These are phyloP conservation scores for Keiferia lycopersicella DNA, from an alignment of 2,888 invertebrate genomes.

Conservation along the genomic window DNA sequence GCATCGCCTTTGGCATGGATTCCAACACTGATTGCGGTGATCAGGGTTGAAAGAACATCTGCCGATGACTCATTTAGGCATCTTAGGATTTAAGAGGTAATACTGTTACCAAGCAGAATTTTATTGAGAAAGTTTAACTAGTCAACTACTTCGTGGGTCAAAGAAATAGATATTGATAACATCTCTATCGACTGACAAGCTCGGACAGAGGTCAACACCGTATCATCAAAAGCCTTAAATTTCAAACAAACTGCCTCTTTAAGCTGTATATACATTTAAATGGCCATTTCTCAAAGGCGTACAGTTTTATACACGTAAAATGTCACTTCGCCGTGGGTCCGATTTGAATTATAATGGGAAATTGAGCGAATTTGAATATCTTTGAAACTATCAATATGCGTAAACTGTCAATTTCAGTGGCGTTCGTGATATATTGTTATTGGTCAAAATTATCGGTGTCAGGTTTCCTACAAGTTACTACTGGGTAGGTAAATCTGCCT, in stretches of 20 bases:
- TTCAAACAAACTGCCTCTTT: conserved; percentile 25
- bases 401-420: conserved; percentile 17
- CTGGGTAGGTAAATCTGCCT: not conserved
- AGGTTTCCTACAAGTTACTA: conserved; percentile 2
- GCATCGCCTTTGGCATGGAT: not conserved
- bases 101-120: not conserved
- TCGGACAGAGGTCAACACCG: conserved; percentile 1
- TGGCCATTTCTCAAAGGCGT: conserved; percentile 13
- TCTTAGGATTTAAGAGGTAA: not conserved
- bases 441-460: conserved; percentile 16
- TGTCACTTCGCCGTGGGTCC: conserved; percentile 28
- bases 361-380: conserved; percentile 22
- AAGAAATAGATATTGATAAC: not conserved
- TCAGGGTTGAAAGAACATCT: not conserved
- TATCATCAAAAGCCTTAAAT: conserved; percentile 10
- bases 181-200: conserved; percentile 1
- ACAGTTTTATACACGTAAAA: conserved; percentile 25
- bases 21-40: not conserved
- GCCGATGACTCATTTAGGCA: not conserved
- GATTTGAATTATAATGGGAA: conserved; percentile 29
- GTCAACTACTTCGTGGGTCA: not conserved
- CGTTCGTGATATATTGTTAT: conserved; percentile 7
- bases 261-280: conserved; percentile 27
- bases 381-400: conserved; percentile 17
- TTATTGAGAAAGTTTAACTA: not conserved